These are phyloP conservation scores for Euproctis similis DNA, from an alignment of 2,888 invertebrate species.

Conservation along the genomic window DNA sequence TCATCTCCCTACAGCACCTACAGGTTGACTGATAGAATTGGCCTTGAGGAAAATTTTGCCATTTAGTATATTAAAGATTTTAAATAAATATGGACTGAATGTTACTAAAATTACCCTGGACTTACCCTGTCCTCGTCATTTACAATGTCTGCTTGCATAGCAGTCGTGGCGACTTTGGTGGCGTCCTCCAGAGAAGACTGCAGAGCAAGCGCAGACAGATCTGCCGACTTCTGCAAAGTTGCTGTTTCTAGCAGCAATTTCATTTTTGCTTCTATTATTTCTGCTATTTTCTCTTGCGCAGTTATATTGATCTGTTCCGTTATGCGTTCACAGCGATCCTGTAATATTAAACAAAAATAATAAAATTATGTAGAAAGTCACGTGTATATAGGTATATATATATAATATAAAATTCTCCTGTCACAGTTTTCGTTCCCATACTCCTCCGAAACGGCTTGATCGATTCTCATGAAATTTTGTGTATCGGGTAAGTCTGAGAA, in stretches of 20 bases:
- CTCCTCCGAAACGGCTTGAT: too few relatives aligned
- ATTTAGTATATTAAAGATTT: too few relatives aligned
- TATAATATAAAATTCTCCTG: too few relatives aligned
- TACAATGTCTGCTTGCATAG: conserved; percentile 44
- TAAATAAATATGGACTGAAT: background rate
- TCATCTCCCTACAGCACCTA: too few relatives aligned
- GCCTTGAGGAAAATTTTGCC: too few relatives aligned
- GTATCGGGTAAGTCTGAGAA: too few relatives aligned
- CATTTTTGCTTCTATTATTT: conserved; percentile 59
- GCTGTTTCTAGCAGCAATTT: conserved; percentile 55
- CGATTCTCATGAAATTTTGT: too few relatives aligned
- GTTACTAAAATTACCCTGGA: too few relatives aligned
- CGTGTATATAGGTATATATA: too few relatives aligned
- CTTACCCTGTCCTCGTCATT: conserved; percentile 63
- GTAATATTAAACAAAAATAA: conserved; percentile 5
- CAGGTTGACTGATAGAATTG: too few relatives aligned
- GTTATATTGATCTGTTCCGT: conserved; percentile 68
- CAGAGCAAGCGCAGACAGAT: conserved; percentile 61
- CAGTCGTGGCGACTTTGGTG: conserved; percentile 47
- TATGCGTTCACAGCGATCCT: conserved; percentile 73
- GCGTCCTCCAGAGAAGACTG: conserved; percentile 61
- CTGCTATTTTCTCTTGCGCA: conserved; percentile 69
- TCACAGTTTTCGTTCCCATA: too few relatives aligned
- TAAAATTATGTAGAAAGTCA: too few relatives aligned
- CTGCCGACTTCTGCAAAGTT: conserved; percentile 56